Base-by-base conservation (phyloP, 2,113 vertebrate genomes). In the Rutilus rutilus region DNA sequence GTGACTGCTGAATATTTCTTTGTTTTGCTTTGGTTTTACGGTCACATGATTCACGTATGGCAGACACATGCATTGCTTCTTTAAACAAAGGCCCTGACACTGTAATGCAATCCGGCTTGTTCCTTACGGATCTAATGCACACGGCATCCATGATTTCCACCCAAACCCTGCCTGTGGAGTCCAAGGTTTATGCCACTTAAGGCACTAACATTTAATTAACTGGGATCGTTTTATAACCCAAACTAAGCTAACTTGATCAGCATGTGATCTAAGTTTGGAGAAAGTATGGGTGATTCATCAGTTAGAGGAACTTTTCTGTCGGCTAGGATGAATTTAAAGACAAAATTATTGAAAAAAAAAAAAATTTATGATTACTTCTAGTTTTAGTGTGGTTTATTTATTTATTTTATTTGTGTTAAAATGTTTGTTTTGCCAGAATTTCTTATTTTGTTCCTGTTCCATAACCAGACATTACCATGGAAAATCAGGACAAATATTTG, bases 141-240 rank as follows among this genome's bases (percentile, higher is more conserved):
- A 84, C 36, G 36, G 85, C 87, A 83, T 88, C 85, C 69, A 85
- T 89, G 50, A 75, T 57, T 57, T 73, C 47, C 64, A 83, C 67
- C 86, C 54, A 64, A 83, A 73, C 86, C 86, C 88, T 83, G 86
- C 88, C 52, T 87, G 86, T 64, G 59, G 27, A 85, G 59, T 27
- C 60, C 45, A 75, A 80, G 74, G 33, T 62, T 33, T 78, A 60
- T 30, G 21, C 69, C 82, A 8, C 83, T 83, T 83, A 83, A n/a
- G 67, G 8, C 84, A 79, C 75, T 83, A 88, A 85, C 79, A 7
- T 12, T 33, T 11, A 27, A 65, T 80, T 12, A 64, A 73, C 54
- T 64, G 76, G 54, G 21, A 57, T 57, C 33, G 30, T 69, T 62
- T 50, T 74, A 47, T 59, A 82, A 77, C 17, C 45, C 25, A 47